Evolutionary conservation across 1,140 invertebrate species (phyloP).

Genomic region (Macrostomum lignano): DNA sequence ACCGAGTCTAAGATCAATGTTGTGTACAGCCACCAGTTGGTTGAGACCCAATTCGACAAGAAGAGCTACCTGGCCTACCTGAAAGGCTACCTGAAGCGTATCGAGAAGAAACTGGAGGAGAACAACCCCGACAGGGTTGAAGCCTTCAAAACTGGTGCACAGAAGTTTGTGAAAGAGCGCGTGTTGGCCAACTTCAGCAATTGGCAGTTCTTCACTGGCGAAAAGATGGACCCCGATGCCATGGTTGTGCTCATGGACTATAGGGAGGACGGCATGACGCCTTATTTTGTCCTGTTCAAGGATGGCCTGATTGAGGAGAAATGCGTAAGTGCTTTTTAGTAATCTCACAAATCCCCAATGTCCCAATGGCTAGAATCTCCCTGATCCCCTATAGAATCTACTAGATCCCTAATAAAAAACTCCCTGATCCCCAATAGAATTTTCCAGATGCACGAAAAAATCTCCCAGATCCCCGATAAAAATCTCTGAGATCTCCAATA

Average conservation of each 20-base stretch:
- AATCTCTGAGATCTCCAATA: too few relatives aligned
- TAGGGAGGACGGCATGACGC: slow-evolving; percentile 9
- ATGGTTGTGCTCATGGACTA: slow-evolving; percentile 9
- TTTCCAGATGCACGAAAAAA: too few relatives aligned
- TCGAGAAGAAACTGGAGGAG: slow-evolving; percentile 6
- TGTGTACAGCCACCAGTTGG: slow-evolving; percentile 6
- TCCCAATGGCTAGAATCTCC: too few relatives aligned
- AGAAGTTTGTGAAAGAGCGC: slow-evolving; percentile 6
- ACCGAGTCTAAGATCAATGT: slow-evolving; percentile 8
- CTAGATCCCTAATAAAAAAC: too few relatives aligned
- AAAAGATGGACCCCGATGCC: slow-evolving; percentile 9
- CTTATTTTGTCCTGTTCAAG: slow-evolving; percentile 9
- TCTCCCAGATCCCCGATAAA: too few relatives aligned
- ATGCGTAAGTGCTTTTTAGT: slow-evolving; percentile 6
- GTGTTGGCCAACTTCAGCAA: slow-evolving; percentile 8
- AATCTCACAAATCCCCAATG: too few relatives aligned
- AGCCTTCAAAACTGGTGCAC: slow-evolving; percentile 7
- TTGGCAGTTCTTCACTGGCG: slow-evolving; percentile 8
- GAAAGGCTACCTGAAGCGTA: slow-evolving; percentile 2
- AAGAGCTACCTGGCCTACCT: slow-evolving; percentile 7
- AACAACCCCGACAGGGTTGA: slow-evolving; percentile 6
- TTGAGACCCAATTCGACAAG: slow-evolving; percentile 7
- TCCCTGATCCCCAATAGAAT: too few relatives aligned
- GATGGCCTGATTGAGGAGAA: slow-evolving; percentile 10
- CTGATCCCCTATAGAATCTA: too few relatives aligned